These are phyloP conservation scores for Ctenoplectra terminalis DNA, from an alignment of 1,140 invertebrate genomes.

Conservation along the genomic window DNA sequence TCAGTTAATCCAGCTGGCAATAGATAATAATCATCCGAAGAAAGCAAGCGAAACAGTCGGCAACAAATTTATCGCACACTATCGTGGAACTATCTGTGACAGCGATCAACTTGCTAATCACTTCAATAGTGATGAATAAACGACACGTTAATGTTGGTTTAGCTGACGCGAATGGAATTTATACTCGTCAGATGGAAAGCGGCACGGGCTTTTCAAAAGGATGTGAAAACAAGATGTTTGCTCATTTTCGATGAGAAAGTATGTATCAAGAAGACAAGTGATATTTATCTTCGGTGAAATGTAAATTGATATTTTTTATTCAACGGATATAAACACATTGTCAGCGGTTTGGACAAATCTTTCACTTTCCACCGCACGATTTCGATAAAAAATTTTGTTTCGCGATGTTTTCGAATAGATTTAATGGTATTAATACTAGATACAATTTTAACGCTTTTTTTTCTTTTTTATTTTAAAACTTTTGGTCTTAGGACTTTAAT, in stretches of 20 bases:
- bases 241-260: not conserved
- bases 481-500: too few species aligned
- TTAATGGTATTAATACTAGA: too few species aligned
- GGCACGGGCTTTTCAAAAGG: not conserved
- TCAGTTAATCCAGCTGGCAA: not conserved
- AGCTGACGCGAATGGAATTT: not conserved
- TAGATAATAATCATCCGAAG: not conserved
- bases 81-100: not conserved
- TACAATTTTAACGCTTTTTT: too few species aligned
- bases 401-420: too few species aligned
- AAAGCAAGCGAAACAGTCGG: not conserved
- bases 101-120: not conserved
- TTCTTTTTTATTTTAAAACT: too few species aligned
- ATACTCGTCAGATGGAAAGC: not conserved
- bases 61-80: not conserved
- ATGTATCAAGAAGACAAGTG: too few species aligned
- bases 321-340: too few species aligned
- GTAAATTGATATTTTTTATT: too few species aligned
- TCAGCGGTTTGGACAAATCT: too few species aligned
- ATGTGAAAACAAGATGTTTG: not conserved
- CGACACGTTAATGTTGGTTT: not conserved
- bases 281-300: too few species aligned
- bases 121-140: not conserved
- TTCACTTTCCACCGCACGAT: too few species aligned
- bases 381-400: too few species aligned